These are phyloP conservation scores for Cheirogaleus medius DNA, from an alignment of 2,113 vertebrate species.

Conservation along the genomic window DNA sequence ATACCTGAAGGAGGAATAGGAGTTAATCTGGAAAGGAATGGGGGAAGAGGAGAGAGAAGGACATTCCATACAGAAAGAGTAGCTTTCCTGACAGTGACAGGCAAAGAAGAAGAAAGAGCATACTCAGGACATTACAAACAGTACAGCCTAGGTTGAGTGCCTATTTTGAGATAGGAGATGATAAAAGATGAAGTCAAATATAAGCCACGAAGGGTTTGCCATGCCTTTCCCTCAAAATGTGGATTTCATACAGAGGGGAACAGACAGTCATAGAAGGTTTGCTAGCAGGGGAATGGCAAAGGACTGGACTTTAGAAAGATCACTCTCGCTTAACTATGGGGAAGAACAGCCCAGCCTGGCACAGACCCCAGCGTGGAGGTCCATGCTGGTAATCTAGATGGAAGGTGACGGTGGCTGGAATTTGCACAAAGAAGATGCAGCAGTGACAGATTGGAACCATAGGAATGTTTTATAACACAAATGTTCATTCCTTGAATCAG, in stretches of 20 bases:
- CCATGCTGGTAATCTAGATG: fast-evolving
- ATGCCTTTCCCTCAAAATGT: neutral
- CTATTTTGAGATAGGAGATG: neutral
- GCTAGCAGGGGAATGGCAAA: neutral
- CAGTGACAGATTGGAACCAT: neutral
- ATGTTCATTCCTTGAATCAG: neutral
- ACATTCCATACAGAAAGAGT: neutral
- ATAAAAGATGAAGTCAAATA: neutral
- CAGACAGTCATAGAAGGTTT: neutral
- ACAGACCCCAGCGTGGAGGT: neutral
- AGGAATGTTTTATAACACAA: neutral
- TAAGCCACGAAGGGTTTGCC: neutral
- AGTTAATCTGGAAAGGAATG: neutral
- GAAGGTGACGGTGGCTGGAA: neutral
- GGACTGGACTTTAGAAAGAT: neutral
- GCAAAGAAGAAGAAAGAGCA: neutral
- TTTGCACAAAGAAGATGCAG: neutral
- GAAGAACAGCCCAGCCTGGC: fast-evolving
- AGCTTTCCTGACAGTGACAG: neutral
- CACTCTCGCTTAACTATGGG: neutral
- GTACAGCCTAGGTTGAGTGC: neutral
- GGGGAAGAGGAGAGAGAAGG: neutral
- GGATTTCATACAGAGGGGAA: neutral
- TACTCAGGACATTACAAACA: neutral
- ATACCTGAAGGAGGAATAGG: neutral